phyloP scores from a whole-genome alignment of 1,140 invertebrate species.

The Lordiphosa mommai region DNA sequence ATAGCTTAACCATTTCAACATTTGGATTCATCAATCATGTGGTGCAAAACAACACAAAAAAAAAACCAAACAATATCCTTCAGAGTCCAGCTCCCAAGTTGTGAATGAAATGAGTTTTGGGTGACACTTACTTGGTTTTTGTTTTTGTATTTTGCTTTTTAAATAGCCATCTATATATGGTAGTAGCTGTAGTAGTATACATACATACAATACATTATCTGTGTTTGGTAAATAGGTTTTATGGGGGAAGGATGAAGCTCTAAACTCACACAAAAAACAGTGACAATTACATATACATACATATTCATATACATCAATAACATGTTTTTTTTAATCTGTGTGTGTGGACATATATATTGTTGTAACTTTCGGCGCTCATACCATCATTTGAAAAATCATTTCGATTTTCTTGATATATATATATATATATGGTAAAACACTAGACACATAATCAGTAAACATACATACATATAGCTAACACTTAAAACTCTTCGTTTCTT shows the following conservation, averaged over 20 bases:
- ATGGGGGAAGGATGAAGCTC: too few species aligned
- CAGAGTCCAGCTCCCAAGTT: slow-evolving; percentile 30
- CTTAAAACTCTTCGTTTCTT: neutral
- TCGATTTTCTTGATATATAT: too few species aligned
- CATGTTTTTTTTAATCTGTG: too few species aligned
- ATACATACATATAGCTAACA: neutral
- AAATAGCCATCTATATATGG: slow-evolving; percentile 22
- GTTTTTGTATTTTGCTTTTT: slow-evolving; percentile 1
- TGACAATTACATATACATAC: too few species aligned
- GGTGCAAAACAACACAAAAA: slow-evolving; percentile 4
- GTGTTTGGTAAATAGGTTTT: neutral
- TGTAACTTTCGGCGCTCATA: neutral
- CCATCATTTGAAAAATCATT: slow-evolving; percentile 3
- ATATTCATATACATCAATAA: too few species aligned
- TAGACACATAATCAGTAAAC: neutral
- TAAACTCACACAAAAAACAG: too few species aligned
- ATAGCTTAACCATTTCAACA: slow-evolving; percentile 7
- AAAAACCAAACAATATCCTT: neutral
- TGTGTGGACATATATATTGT: too few species aligned
- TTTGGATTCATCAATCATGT: slow-evolving; percentile 50
- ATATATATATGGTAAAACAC: neutral
- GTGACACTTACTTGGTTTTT: neutral
- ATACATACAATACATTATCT: neutral
- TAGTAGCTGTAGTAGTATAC: slow-evolving; percentile 3
- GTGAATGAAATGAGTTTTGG: slow-evolving; percentile 1